These are phyloP conservation scores for Parnassius mnemosyne DNA, from an alignment of 2,888 invertebrate genomes.

Conservation along the genomic window DNA sequence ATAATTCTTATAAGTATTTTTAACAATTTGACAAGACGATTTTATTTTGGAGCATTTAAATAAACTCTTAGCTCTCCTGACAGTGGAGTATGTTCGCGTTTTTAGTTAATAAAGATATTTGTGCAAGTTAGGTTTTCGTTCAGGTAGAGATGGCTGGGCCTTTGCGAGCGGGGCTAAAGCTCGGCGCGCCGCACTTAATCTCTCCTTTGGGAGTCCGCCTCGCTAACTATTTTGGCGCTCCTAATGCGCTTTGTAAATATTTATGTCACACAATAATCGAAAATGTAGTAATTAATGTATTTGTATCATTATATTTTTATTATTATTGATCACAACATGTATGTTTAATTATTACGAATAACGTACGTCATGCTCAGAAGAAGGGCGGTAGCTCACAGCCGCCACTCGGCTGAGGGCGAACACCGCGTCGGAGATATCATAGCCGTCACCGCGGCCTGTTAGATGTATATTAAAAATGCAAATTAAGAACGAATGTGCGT, in stretches of 20 bases:
- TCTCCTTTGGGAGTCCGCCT: constrained; percentile 61
- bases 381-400: constrained; percentile 33
- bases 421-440: constrained; percentile 46
- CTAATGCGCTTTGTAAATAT: constrained; percentile 78
- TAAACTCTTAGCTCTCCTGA: constrained; percentile 64
- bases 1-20: constrained; percentile 49
- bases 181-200: constrained; percentile 27
- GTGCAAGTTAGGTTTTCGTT: constrained; percentile 38
- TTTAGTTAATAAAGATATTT: constrained; percentile 74
- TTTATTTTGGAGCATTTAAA: constrained; percentile 66
- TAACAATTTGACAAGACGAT: constrained; percentile 67
- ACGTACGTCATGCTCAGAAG: constrained; percentile 56
- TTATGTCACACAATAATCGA: constrained; percentile 80
- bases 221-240: constrained; percentile 70
- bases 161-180: constrained; percentile 29
- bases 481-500: constrained; percentile 68
- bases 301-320: constrained; percentile 81
- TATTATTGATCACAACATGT: constrained; percentile 77
- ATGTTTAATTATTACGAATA: constrained; percentile 64
- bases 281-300: constrained; percentile 78
- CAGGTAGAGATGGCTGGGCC: constrained; percentile 28
- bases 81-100: constrained; percentile 60
- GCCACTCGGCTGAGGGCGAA: constrained; percentile 34
- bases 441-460: constrained; percentile 45
- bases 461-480: constrained; percentile 64